Conservation (phyloP, 1,140 invertebrate species). For the Solenopsis invicta region DNA sequence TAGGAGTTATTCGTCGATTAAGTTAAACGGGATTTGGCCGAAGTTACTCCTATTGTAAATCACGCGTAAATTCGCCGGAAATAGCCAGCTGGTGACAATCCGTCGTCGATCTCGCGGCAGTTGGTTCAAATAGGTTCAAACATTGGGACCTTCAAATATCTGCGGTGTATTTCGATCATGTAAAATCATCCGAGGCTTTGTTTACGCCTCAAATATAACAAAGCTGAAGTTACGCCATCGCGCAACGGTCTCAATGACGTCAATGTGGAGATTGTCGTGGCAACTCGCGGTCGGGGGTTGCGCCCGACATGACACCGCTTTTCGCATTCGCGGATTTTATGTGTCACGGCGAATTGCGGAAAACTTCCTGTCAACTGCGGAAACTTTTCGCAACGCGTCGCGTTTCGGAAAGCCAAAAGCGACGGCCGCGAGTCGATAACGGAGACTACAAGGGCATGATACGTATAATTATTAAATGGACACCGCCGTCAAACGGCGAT, state of each 20-base stretch:
- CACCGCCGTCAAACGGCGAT: neutral
- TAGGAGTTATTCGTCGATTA: neutral
- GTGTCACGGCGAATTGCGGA: neutral
- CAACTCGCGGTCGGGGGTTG: neutral
- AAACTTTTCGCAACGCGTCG: neutral
- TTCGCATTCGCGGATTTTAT: neutral
- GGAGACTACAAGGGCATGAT: neutral
- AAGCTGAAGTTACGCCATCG: neutral
- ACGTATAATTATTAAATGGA: neutral
- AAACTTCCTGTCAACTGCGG: neutral
- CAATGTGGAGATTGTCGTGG: neutral
- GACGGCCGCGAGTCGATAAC: neutral
- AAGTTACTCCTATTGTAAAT: neutral
- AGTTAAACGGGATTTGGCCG: neutral
- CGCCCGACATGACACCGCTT: neutral
- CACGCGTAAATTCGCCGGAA: constrained; percentile 6
- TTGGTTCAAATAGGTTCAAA: neutral
- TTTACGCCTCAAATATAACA: neutral
- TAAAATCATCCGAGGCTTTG: neutral
- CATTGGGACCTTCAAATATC: neutral
- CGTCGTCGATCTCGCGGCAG: neutral
- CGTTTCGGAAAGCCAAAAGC: neutral
- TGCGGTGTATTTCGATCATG: neutral
- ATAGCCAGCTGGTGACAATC: neutral
- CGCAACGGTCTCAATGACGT: neutral